Base-by-base conservation (phyloP, 2,888 invertebrate species). In the Lasioglossum figueresi region DNA sequence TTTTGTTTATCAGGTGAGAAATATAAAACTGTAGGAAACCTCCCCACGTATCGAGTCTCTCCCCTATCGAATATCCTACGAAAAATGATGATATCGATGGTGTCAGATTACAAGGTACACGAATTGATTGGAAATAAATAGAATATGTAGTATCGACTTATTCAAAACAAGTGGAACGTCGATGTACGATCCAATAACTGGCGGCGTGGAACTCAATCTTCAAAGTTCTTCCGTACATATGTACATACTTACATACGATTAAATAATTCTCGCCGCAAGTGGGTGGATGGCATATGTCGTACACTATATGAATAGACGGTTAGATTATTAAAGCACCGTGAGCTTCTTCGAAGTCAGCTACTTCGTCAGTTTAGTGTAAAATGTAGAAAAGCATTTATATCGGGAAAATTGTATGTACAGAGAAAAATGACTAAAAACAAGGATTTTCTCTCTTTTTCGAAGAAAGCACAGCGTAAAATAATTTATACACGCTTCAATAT, bases 161-260 rank as follows among this genome's bases (percentile, higher is more conserved):
- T 14, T 34, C 23, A 3, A 72, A 82, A 76, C 76, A 82, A 83
- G 40, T 56, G 34, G 52, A 23, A 52, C 31, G 27, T 59, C 40
- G 45, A 71, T 43, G 31, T 23, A 14, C n/a, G 34, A 8, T 48
- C n/a, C 12, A 31, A 74, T 72, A 76, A 43, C 40, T 45, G 52
- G 31, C 34, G 40, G 75, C 71, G 19, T 23, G 23, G 10, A 14
- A 37, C 34, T 37, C 74, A 56, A 37, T 74, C 19, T n/a, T n/a
- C n/a, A n/a, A 37, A 74, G 56, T 59, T 59, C 40, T 75, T 27
- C n/a, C 37, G 70, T 70, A 40, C 12, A 37, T 70, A 40, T 70
- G 40, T 70, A n/a, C 70, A 40, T 48, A 19, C 45, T 48, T 19
- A 48, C 48, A 14, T 23, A 34, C 10, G 66, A 31, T 34, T 66